Conservation (phyloP, 2,888 invertebrate genomes). For the Lasius platythorax region DNA sequence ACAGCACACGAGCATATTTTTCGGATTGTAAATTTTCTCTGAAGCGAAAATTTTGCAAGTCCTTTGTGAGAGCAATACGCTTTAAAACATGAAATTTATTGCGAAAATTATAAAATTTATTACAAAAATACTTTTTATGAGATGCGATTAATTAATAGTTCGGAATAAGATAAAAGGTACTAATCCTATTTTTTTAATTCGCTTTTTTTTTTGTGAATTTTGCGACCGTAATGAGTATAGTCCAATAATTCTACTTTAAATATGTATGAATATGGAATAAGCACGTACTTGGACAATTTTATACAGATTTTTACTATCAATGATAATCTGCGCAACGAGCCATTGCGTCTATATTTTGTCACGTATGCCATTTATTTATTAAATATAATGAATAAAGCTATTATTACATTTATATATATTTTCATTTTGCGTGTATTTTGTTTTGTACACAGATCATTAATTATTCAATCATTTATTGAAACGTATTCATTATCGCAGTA, state of each 20-base stretch:
- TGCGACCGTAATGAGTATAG: not conserved
- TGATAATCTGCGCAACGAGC: slow-evolving; percentile 2
- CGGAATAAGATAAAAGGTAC: not conserved
- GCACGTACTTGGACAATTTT: not conserved
- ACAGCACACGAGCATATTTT: slow-evolving; percentile 8
- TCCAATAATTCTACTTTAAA: not conserved
- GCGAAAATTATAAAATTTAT: not conserved
- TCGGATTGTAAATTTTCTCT: not conserved
- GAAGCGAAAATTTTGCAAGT: not conserved
- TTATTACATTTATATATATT: slow-evolving; percentile 32
- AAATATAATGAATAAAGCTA: not conserved
- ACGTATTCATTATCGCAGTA: slow-evolving; percentile 20
- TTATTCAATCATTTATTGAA: slow-evolving; percentile 13
- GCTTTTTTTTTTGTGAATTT: not conserved
- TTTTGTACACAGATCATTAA: slow-evolving; percentile 4
- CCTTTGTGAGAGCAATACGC: not conserved
- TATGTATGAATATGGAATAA: not conserved
- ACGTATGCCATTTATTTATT: slow-evolving; percentile 32
- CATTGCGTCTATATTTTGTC: slow-evolving; percentile 5
- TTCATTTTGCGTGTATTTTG: slow-evolving; percentile 1
- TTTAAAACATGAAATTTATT: not conserved
- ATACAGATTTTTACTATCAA: not conserved
- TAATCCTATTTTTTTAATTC: not conserved
- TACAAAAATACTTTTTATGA: not conserved
- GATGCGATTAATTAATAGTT: not conserved